Evolutionary conservation across 1,140 invertebrate species (phyloP).

Genomic region (Chionoecetes opilio): DNA sequence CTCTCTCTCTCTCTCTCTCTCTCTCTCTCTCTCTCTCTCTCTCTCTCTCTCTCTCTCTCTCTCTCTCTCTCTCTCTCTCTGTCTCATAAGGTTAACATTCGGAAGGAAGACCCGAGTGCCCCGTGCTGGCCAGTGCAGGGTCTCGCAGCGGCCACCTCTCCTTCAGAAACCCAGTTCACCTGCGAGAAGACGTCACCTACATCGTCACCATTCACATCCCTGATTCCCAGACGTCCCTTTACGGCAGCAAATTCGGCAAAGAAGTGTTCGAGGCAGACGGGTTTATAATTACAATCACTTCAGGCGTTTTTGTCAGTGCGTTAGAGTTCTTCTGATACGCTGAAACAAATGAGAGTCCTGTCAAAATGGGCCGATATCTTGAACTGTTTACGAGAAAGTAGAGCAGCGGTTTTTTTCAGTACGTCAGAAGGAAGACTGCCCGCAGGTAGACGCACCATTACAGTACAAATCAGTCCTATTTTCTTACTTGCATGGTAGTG

Average conservation of each 20-base stretch:
- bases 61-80: not conserved
- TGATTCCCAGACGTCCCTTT: constrained; percentile 49
- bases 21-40: too few relatives aligned
- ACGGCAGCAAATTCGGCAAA: constrained; percentile 51
- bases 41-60: not conserved
- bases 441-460: too few relatives aligned
- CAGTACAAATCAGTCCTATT: too few relatives aligned
- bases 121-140: constrained; percentile 34
- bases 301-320: constrained; percentile 64
- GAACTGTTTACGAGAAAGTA: not conserved
- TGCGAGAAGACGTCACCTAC: constrained; percentile 71
- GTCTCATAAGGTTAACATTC: constrained; percentile 68
- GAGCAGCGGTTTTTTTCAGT: too few relatives aligned
- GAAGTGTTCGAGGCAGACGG: constrained; percentile 57
- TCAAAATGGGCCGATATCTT: not conserved
- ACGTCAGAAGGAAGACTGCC: too few relatives aligned
- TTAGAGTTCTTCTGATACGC: constrained; percentile 62
- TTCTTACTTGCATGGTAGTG: too few relatives aligned
- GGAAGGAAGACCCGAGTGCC: constrained; percentile 63
- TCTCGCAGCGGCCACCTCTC: constrained; percentile 49
- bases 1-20: too few relatives aligned
- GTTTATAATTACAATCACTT: constrained; percentile 52
- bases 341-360: not conserved
- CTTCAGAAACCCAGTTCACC: constrained; percentile 74
- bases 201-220: constrained; percentile 63